phyloP scores from a whole-genome alignment of 2,888 invertebrate genomes.

The Morpho helenor region DNA sequence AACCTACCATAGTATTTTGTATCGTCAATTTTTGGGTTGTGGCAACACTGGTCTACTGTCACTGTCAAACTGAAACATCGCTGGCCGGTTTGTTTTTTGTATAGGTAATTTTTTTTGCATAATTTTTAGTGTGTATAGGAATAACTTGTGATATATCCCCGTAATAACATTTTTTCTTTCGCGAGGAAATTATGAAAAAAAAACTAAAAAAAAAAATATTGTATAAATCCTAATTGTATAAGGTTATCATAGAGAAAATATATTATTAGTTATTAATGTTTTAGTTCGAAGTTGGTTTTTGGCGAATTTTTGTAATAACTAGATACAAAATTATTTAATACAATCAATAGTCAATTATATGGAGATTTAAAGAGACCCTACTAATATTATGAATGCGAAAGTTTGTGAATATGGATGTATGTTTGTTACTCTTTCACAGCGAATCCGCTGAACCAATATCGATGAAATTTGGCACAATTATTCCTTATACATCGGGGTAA shows the following conservation, averaged over 20 bases:
- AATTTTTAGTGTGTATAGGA: constrained; percentile 13
- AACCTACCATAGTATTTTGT: not conserved
- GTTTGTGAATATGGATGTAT: too few relatives aligned
- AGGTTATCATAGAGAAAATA: constrained; percentile 10
- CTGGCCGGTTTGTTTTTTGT: constrained; percentile 13
- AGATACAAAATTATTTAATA: not conserved
- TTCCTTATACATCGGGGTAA: too few relatives aligned
- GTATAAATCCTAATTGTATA: constrained; percentile 19
- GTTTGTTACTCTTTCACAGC: too few relatives aligned
- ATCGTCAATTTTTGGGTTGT: not conserved
- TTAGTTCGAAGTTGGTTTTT: not conserved
- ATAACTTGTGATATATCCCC: constrained; percentile 19
- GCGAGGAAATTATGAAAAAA: constrained; percentile 15
- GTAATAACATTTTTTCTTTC: constrained; percentile 7
- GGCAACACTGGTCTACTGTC: constrained; percentile 1
- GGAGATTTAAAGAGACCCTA: too few relatives aligned
- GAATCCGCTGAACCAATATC: too few relatives aligned
- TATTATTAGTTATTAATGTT: constrained; percentile 6
- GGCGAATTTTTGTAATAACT: not conserved
- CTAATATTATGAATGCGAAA: too few relatives aligned
- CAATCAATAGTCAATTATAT: too few relatives aligned
- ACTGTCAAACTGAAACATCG: not conserved
- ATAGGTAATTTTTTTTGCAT: constrained; percentile 15
- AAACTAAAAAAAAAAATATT: constrained; percentile 15
- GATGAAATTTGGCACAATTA: too few relatives aligned